Base-by-base conservation (phyloP, 2,113 vertebrate species). In the Halichoerus grypus region DNA sequence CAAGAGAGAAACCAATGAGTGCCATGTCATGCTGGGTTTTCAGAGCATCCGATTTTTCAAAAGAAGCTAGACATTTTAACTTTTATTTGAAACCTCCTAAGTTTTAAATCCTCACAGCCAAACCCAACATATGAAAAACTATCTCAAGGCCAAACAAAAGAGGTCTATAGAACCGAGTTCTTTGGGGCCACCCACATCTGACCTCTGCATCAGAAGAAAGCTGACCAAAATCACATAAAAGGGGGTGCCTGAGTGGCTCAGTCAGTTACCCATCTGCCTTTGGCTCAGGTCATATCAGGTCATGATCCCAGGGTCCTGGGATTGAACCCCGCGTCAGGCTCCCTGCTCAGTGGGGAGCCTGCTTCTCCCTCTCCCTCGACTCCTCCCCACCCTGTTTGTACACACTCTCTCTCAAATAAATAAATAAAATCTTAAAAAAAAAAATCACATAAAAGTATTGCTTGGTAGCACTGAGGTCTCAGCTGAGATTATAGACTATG, bases 51-150 rank as follows among this genome's bases (percentile, higher is more conserved):
- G 39, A 53, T 72, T 85, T 95, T 80, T 89, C 53, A 80, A 80
- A 88, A 95, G 96, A 72, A 36, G 24, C 39, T 53, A 79, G 16
- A 85, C 8, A 19, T 46, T 95, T 95, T 93, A 92, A 84, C 71
- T 84, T 93, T 80, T 72, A 71, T 79, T 89, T 88, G 77, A 83
- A 88, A 59, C 83, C 63, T 85, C 36, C 15, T 46, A 87, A 79
- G 42, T 89, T 95, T 63, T 72, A 93, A 71, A 72, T 85, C 53
- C 72, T 95, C 7, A 16, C 53, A 95, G 83, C 22, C 9, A 89
- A 92, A 55, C 22, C 42, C 79, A 95, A 90, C 26, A 69, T 89
- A 36, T 61, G 42, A 76, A 89, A 97, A 93, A 71, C 51, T 15
- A 71, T 14, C 61, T 72, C n/a, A 79, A 93, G 53, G n/a, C 7